Conservation (phyloP, 2,888 invertebrate species). For the Rhagophthalmus giganteus region DNA sequence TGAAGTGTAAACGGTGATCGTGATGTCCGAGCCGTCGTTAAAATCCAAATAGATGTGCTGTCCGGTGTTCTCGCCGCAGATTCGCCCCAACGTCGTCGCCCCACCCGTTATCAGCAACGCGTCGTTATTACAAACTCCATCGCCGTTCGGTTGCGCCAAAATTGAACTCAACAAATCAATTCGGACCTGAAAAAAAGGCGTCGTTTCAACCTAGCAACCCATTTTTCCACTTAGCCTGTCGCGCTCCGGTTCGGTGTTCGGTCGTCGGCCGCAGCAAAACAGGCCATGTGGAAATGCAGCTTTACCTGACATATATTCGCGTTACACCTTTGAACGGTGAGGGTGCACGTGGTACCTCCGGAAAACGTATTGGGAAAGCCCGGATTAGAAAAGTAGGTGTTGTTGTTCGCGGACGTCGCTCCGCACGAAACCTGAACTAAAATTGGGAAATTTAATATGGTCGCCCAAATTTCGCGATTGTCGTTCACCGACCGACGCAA, state of each 20-base stretch:
- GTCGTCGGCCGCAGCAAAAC: no score
- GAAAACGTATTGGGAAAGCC: constrained; percentile 72
- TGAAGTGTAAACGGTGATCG: constrained; percentile 68
- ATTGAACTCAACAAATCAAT: constrained; percentile 76
- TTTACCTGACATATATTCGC: constrained; percentile 70
- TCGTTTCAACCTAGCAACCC: not conserved
- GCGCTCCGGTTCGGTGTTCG: no score
- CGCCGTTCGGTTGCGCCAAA: constrained; percentile 72
- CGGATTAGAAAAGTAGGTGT: constrained; percentile 82
- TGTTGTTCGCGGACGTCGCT: constrained; percentile 70
- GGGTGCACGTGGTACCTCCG: constrained; percentile 70
- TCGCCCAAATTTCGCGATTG: not conserved
- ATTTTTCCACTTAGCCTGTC: no score
- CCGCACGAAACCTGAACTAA: constrained; percentile 77
- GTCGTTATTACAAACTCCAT: constrained; percentile 73
- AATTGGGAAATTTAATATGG: constrained; percentile 33
- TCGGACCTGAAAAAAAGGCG: constrained; percentile 59
- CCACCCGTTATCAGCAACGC: constrained; percentile 71
- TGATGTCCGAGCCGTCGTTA: constrained; percentile 68
- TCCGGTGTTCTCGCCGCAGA: constrained; percentile 82
- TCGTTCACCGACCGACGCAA: constrained; percentile 67
- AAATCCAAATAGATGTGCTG: constrained; percentile 79
- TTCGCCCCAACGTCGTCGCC: constrained; percentile 69
- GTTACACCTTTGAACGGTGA: constrained; percentile 72
- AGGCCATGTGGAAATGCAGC: no score